These are phyloP conservation scores for Colletes latitarsis DNA, from an alignment of 1,140 invertebrate species.

Conservation along the genomic window DNA sequence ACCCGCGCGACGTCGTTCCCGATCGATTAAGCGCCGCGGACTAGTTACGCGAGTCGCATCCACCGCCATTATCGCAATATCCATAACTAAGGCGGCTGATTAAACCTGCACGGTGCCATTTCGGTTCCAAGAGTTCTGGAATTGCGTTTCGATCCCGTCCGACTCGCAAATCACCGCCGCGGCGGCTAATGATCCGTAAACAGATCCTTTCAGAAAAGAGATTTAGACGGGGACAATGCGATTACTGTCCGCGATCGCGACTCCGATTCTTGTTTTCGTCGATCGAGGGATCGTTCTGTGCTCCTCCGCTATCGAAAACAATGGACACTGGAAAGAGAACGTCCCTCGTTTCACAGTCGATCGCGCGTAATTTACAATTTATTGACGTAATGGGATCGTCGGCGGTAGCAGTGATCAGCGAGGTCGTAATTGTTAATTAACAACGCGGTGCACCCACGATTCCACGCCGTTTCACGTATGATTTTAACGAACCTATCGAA, in stretches of 20 bases:
- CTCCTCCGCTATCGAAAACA: too few species aligned
- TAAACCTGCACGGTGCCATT: conserved; percentile 49
- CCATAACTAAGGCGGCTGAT: conserved; percentile 47
- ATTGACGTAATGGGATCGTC: neutral
- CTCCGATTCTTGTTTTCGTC: too few species aligned
- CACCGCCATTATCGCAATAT: conserved; percentile 43
- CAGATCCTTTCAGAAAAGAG: conserved; percentile 1
- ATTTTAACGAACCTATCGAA: too few species aligned
- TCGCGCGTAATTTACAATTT: neutral
- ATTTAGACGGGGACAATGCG: neutral
- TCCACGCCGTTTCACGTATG: too few species aligned
- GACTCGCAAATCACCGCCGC: conserved; percentile 14
- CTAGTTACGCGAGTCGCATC: conserved; percentile 11
- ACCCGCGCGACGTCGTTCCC: neutral
- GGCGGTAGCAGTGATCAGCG: neutral
- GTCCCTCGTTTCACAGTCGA: neutral
- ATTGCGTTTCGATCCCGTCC: conserved; percentile 34
- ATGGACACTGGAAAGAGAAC: too few species aligned
- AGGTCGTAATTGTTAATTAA: too few species aligned
- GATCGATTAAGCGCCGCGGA: conserved; percentile 1
- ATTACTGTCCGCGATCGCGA: neutral
- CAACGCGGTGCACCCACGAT: too few species aligned
- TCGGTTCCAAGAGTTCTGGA: conserved; percentile 3
- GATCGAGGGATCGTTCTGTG: too few species aligned
- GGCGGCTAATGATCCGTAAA: conserved; percentile 35